Evolutionary conservation across 2,888 invertebrate species (phyloP).

Genomic region (Leptopterna dolabrata): DNA sequence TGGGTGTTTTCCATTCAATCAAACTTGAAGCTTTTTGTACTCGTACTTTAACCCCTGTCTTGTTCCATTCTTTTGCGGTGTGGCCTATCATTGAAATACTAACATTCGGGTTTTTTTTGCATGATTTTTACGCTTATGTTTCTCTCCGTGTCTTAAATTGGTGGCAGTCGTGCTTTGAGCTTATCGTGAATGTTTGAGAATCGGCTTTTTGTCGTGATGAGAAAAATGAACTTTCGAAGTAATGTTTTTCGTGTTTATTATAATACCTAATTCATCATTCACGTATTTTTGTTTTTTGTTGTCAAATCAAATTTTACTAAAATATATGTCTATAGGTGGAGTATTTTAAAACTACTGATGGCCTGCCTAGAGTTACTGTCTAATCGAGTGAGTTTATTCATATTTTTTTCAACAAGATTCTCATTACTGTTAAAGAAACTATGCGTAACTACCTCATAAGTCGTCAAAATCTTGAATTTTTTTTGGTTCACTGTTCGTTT

Average conservation of each 20-base stretch:
- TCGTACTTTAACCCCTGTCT: not conserved
- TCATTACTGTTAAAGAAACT: not conserved
- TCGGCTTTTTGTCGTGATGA: not conserved
- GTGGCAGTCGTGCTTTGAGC: not conserved
- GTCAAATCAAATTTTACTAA: not conserved
- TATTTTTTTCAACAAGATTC: not conserved
- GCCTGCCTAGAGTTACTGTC: constrained; percentile 60
- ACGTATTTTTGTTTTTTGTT: not conserved
- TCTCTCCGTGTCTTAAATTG: not conserved
- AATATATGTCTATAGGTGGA: constrained; percentile 56
- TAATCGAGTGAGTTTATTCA: constrained; percentile 56
- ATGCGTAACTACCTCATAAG: no score
- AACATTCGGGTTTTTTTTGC: not conserved
- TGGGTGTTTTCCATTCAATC: not conserved
- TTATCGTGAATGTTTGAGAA: not conserved
- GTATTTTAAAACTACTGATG: constrained; percentile 58
- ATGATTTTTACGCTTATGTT: not conserved
- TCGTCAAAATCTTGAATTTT: no score
- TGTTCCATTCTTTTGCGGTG: not conserved
- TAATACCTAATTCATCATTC: not conserved
- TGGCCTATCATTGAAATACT: not conserved
- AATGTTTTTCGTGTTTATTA: not conserved
- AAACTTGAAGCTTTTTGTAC: not conserved
- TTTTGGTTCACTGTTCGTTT: no score
- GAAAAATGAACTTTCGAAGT: not conserved